Evolutionary conservation across 2,888 invertebrate species (phyloP), one percentile per base, ranked within the genome.

Genomic region (Acleris literana): DNA sequence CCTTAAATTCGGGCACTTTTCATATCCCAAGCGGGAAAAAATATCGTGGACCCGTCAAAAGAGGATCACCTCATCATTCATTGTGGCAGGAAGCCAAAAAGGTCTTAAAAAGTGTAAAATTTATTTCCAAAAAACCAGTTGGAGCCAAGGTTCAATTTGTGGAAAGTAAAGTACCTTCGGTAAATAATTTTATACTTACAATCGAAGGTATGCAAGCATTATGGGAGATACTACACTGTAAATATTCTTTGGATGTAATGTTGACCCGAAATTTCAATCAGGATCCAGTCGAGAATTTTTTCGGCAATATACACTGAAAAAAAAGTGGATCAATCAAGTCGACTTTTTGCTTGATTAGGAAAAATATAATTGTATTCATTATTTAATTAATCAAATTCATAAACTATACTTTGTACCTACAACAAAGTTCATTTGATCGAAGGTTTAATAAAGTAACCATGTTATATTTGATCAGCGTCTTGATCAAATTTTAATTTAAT

Each of bases 131-230:
- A 51, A 63, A 57, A n/a, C 57, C 62, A 51, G 33, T 11, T 48
- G 65, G 55, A 9, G 46, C 70, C 20, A 25, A 25, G 25, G 6
- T 25, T 25, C 5, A 25, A 25, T 25, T 71, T 6, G 25, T 63
- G 25, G 72, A 83, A 76, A 68, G 49, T 29, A 46, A 20, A 48
- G 68, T 73, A 25, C 75, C 76, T 57, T 71, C 77, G 17, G 29
- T 74, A 1, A 72, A 54, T 44, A 76, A 76, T 68, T 70, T 74
- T 20, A 75, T 77, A n/a, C 74, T 72, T 72, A 80, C 78, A 5
- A 76, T 79, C 29, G 72, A 77, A 29, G 74, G 73, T 0, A 56
- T 77, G 11, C 44, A 77, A 71, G 52, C 51, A 5, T 7, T 76
- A n/a, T 76, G 73, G 72, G 49, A 68, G 67, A n/a, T 72, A 11